A percentile compares a stretch with the other conserved stretches of the same genome.
phyloP scores from a whole-genome alignment of 2,888 invertebrate genomes.

The Hanleya hanleyi region DNA sequence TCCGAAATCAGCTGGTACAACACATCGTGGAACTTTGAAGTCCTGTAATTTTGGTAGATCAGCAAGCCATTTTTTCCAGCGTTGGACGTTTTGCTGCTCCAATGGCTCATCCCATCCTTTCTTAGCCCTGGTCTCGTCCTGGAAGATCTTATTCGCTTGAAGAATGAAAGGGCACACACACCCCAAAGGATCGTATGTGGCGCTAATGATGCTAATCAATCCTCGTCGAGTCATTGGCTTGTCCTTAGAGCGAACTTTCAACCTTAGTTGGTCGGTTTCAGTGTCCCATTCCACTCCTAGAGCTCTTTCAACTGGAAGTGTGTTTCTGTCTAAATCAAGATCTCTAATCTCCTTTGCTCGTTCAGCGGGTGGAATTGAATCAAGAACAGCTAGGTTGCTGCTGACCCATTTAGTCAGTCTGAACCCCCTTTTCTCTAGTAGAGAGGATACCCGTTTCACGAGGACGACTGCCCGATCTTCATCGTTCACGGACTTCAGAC shows the following conservation, averaged over 20 bases:
- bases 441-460: conserved; percentile 11
- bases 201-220: background rate
- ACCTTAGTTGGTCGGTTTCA: background rate
- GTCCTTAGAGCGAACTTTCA: background rate
- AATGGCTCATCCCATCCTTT: background rate
- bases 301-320: background rate
- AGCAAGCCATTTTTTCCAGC: background rate
- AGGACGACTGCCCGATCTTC: conserved; percentile 22
- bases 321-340: too few species aligned
- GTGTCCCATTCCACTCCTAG: conserved; percentile 1
- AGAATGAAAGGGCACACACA: background rate
- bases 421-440: conserved; percentile 16
- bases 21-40: background rate
- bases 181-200: conserved; percentile 6
- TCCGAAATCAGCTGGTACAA: background rate
- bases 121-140: background rate
- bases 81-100: background rate
- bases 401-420: background rate
- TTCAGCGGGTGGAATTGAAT: background rate
- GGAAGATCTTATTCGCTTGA: background rate
- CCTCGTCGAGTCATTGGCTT: background rate
- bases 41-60: background rate
- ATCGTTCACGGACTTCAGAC: conserved; percentile 25
- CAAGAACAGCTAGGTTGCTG: background rate
- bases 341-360: too few species aligned